Percentiles rank a stretch among this genome's conserved stretches.
These are phyloP conservation scores for Blennius ocellaris DNA, from an alignment of 2,113 vertebrate species.

Conservation along the genomic window DNA sequence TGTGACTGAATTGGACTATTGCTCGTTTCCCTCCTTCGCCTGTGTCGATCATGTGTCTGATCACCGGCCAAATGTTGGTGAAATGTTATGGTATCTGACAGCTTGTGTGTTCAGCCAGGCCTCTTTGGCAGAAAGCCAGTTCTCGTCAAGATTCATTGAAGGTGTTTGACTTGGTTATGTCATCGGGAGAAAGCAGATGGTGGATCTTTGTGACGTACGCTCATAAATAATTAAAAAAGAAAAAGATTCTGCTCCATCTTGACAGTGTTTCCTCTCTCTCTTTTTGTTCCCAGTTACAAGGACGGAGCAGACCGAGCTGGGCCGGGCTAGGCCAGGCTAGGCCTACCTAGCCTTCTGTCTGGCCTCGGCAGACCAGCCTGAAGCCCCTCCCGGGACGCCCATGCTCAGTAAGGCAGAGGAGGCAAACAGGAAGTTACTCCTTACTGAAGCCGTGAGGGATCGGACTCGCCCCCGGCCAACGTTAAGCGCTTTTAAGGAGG, in stretches of 20 bases:
- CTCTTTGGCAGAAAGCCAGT: not conserved
- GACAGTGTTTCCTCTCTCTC: slow-evolving; percentile 16
- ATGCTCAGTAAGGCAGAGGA: not conserved
- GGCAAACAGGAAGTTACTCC: not conserved
- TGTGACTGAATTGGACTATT: slow-evolving; percentile 3
- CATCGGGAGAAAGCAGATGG: not conserved
- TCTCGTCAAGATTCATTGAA: slow-evolving; percentile 1
- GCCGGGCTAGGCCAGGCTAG: slow-evolving; percentile 52
- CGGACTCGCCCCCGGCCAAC: slow-evolving; percentile 37
- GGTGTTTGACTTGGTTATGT: not conserved
- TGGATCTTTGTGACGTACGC: slow-evolving; percentile 8
- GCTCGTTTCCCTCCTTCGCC: slow-evolving; percentile 13
- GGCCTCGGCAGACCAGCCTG: slow-evolving; percentile 37
- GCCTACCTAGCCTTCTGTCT: slow-evolving; percentile 50
- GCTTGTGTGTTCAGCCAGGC: slow-evolving; percentile 14
- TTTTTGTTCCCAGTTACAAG: slow-evolving; percentile 50
- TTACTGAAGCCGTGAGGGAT: not conserved
- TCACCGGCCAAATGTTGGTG: slow-evolving; percentile 7
- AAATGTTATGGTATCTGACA: slow-evolving; percentile 4
- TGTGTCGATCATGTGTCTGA: slow-evolving; percentile 18
- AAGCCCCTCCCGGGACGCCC: slow-evolving; percentile 6
- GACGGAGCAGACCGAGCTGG: slow-evolving; percentile 41
- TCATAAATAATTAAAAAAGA: not conserved
- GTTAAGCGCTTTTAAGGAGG: slow-evolving; percentile 20
- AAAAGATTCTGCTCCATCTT: not conserved